Conservation (phyloP, 2,113 vertebrate genomes). For the Crotophaga sulcirostris region DNA sequence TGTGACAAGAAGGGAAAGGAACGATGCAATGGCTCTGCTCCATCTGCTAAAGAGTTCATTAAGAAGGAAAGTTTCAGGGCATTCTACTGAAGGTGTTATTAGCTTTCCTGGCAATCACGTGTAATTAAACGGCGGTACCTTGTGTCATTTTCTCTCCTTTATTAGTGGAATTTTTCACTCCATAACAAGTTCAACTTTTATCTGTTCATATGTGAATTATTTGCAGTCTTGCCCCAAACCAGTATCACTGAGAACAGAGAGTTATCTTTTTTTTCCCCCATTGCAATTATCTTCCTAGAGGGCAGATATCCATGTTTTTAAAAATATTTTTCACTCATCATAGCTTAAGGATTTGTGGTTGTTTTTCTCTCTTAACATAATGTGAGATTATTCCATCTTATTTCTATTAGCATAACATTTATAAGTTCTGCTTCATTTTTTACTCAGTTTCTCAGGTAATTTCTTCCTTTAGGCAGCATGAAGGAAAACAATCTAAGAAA, state of each 20-base stretch:
- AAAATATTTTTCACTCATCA: constrained; percentile 33
- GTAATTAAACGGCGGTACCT: neutral
- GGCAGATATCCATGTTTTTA: neutral
- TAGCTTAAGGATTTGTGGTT: constrained; percentile 24
- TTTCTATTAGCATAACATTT: constrained; percentile 58
- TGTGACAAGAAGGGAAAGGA: neutral
- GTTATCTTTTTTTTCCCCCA: neutral
- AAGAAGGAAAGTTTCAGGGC: neutral
- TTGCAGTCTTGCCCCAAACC: constrained; percentile 13
- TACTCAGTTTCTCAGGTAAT: constrained; percentile 37
- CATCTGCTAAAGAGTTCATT: neutral
- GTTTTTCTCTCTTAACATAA: constrained; percentile 43
- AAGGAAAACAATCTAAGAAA: neutral
- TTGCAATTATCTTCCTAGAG: neutral
- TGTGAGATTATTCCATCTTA: constrained; percentile 33
- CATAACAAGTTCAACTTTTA: neutral
- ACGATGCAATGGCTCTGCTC: neutral
- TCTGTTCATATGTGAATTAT: neutral
- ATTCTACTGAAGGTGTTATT: neutral
- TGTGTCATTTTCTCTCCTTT: neutral
- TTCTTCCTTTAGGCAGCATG: constrained; percentile 27
- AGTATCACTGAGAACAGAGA: constrained; percentile 15
- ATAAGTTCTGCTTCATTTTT: constrained; percentile 37
- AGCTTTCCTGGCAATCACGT: neutral
- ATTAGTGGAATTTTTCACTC: neutral